These are phyloP conservation scores for Cheilosia variabilis DNA, from an alignment of 2,888 invertebrate species.

Conservation along the genomic window DNA sequence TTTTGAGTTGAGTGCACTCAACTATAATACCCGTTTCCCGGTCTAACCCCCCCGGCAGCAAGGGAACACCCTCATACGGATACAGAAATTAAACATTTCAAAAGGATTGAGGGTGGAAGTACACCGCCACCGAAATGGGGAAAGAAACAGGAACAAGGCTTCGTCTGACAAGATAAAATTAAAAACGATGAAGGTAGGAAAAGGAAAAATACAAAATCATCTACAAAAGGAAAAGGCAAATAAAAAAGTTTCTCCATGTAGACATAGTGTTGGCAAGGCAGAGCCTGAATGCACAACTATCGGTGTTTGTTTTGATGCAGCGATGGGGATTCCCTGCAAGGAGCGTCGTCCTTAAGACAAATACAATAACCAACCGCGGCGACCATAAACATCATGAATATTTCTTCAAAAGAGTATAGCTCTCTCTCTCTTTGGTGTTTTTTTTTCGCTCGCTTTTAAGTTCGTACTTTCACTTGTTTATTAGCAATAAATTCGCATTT, in stretches of 20 bases:
- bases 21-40: conserved; percentile 49
- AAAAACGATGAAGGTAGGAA: conserved; percentile 49
- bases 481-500: conserved; percentile 36
- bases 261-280: conserved; percentile 13
- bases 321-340: neutral
- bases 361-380: neutral
- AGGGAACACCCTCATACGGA: conserved; percentile 4
- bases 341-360: conserved; percentile 10
- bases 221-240: conserved; percentile 13
- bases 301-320: neutral
- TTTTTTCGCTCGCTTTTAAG: neutral
- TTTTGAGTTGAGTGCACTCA: conserved; percentile 65
- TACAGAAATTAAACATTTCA: conserved; percentile 59
- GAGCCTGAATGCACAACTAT: neutral
- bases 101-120: conserved; percentile 21
- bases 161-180: conserved; percentile 56
- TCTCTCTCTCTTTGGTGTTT: neutral
- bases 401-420: neutral
- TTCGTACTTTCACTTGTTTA: conserved; percentile 18
- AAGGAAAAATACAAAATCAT: neutral
- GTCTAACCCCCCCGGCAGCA: conserved; percentile 1
- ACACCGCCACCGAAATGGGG: neutral
- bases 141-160: conserved; percentile 27
- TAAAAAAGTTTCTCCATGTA: conserved; percentile 1
- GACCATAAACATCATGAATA: neutral